Percentiles rank a stretch among this genome's conserved stretches.
phyloP scores from a whole-genome alignment of 2,888 invertebrate species.

The Aspidapion aeneum region DNA sequence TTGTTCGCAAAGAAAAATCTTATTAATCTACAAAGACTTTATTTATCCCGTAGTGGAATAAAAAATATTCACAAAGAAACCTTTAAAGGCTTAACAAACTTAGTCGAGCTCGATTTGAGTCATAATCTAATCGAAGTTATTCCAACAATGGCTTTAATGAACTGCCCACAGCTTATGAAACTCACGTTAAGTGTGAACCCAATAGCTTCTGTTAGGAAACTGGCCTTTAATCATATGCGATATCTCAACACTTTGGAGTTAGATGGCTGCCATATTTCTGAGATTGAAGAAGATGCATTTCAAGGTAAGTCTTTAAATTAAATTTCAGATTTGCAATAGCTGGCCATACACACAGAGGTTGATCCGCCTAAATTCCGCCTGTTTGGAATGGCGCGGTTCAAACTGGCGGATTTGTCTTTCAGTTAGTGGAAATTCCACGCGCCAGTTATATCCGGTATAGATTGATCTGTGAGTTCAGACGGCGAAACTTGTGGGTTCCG shows the following conservation, averaged over 20 bases:
- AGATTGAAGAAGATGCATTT: constrained; percentile 77
- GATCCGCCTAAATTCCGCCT: not conserved
- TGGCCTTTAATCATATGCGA: constrained; percentile 70
- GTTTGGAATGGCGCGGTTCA: too few relatives aligned
- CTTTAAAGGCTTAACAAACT: constrained; percentile 80
- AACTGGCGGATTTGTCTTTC: too few relatives aligned
- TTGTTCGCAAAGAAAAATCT: constrained; percentile 75
- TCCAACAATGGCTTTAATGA: constrained; percentile 75
- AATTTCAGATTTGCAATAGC: too few relatives aligned
- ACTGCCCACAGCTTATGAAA: constrained; percentile 79
- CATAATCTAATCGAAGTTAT: constrained; percentile 75
- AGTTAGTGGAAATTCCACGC: too few relatives aligned
- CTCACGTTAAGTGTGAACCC: constrained; percentile 80
- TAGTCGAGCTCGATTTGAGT: constrained; percentile 85
- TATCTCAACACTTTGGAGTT: constrained; percentile 79
- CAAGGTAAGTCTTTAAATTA: constrained; percentile 48
- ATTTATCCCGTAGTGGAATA: constrained; percentile 73
- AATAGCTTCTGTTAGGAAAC: constrained; percentile 66
- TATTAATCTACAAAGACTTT: constrained; percentile 84
- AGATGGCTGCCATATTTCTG: constrained; percentile 74
- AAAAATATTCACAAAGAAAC: constrained; percentile 76
- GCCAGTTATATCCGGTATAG: too few relatives aligned
- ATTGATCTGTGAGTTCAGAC: too few relatives aligned
- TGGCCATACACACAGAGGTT: too few relatives aligned
- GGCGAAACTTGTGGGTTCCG: too few relatives aligned